Conservation (phyloP, 1,140 invertebrate species). For the Ylistrum balloti region DNA sequence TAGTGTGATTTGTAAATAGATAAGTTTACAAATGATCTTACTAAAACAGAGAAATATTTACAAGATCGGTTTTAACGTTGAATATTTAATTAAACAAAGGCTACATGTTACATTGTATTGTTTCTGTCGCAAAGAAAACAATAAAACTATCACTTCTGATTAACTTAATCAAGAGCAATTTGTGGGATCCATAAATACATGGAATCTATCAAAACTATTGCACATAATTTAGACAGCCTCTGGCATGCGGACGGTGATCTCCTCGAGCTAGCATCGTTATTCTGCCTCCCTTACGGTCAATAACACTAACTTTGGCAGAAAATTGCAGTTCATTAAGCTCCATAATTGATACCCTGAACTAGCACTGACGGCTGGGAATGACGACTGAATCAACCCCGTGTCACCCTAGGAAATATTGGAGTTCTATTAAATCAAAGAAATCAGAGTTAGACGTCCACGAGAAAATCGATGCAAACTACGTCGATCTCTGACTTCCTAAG, state of each 20-base stretch:
- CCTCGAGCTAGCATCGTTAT: background rate
- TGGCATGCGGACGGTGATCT: constrained; percentile 4
- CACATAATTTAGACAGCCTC: constrained; percentile 23
- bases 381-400: constrained; percentile 31
- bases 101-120: background rate
- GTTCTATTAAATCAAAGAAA: constrained; percentile 35
- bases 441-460: constrained; percentile 32
- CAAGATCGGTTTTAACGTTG: background rate
- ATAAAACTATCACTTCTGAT: constrained; percentile 35
- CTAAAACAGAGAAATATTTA: background rate
- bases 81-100: background rate
- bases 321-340: constrained; percentile 29
- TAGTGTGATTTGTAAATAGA: no score
- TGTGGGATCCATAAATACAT: constrained; percentile 12
- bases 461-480: constrained; percentile 4
- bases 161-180: constrained; percentile 40
- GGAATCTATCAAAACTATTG: constrained; percentile 39
- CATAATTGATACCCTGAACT: constrained; percentile 16
- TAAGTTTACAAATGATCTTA: no score
- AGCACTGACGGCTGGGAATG: constrained; percentile 4
- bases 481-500: no score
- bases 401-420: constrained; percentile 24
- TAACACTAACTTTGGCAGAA: constrained; percentile 38
- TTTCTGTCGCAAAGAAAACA: constrained; percentile 8
- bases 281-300: constrained; percentile 17